These are phyloP conservation scores for Macaca mulatta DNA, from an alignment of 2,113 vertebrate species.

Conservation along the genomic window DNA sequence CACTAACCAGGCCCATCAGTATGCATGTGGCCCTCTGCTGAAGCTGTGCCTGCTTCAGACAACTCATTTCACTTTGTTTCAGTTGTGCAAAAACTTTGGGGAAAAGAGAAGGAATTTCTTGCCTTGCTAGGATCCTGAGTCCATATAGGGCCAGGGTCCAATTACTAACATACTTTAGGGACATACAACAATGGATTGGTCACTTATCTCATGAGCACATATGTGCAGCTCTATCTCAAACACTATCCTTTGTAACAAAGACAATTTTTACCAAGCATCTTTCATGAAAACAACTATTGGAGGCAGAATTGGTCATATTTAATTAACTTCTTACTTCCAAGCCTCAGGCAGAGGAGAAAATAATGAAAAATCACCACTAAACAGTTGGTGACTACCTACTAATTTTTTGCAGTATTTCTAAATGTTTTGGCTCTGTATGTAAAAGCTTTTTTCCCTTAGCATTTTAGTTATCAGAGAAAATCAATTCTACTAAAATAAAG, in stretches of 20 bases:
- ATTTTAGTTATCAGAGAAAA: slow-evolving; percentile 49
- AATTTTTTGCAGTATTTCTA: slow-evolving; percentile 44
- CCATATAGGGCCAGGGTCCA: not conserved
- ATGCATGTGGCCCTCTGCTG: not conserved
- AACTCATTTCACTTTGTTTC: slow-evolving; percentile 30
- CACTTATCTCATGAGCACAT: slow-evolving; percentile 60
- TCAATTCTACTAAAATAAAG: slow-evolving; percentile 27
- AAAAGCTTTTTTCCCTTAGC: not conserved
- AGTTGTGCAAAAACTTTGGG: not conserved
- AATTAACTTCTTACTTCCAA: slow-evolving; percentile 75
- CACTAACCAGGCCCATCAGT: not conserved
- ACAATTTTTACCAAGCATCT: slow-evolving; percentile 33
- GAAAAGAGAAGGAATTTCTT: slow-evolving; percentile 31
- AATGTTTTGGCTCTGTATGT: slow-evolving; percentile 57
- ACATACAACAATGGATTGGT: slow-evolving; percentile 32
- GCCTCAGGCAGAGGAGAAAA: slow-evolving; percentile 63
- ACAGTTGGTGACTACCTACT: slow-evolving; percentile 54
- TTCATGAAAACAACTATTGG: slow-evolving; percentile 63
- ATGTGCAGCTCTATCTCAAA: slow-evolving; percentile 36
- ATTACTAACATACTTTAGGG: not conserved
- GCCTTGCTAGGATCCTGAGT: slow-evolving; percentile 10
- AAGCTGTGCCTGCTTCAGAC: not conserved
- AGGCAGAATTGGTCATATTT: slow-evolving; percentile 57
- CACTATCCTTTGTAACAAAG: slow-evolving; percentile 40
- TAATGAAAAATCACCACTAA: slow-evolving; percentile 72